These are phyloP conservation scores for Apostichopus leukothele DNA, from an alignment of 53 echinoderm and acorn worm species.

Conservation along the genomic window DNA sequence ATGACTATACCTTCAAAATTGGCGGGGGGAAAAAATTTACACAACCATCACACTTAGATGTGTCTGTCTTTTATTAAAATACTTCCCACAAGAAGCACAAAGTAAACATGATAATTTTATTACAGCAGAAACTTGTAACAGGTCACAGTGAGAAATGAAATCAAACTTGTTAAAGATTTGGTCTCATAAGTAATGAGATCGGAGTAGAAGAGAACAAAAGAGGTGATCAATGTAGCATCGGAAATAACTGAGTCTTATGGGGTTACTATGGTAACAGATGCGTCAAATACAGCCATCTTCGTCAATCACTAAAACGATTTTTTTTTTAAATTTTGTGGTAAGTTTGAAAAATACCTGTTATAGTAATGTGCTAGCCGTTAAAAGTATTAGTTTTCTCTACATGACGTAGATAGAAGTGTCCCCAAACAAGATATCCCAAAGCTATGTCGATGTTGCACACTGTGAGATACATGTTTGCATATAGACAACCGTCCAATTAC, in stretches of 20 bases:
- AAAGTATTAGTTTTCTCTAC: conserved; percentile 1
- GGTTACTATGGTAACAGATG: background rate
- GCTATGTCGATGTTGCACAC: too few relatives aligned
- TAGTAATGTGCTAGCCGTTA: background rate
- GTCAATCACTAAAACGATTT: background rate
- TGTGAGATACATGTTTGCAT: too few relatives aligned
- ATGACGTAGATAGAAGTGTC: background rate
- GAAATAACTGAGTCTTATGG: background rate
- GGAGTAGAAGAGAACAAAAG: background rate
- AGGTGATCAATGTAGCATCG: background rate
- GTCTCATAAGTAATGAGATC: background rate
- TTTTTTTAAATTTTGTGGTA: background rate
- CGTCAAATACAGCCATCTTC: background rate
- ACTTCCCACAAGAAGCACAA: background rate
- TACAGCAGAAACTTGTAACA: background rate
- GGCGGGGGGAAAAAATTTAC: background rate
- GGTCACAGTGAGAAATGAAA: background rate
- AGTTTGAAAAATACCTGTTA: background rate
- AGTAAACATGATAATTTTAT: background rate
- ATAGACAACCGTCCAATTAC: too few relatives aligned
- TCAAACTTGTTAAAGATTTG: background rate
- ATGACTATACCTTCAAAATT: too few relatives aligned
- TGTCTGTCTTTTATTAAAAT: too few relatives aligned
- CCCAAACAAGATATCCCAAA: background rate
- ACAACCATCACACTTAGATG: background rate